Percentiles rank a stretch among this genome's conserved stretches.
These are phyloP conservation scores for Trigoniulus corallinus DNA, from an alignment of 1,140 invertebrate genomes.

Conservation along the genomic window DNA sequence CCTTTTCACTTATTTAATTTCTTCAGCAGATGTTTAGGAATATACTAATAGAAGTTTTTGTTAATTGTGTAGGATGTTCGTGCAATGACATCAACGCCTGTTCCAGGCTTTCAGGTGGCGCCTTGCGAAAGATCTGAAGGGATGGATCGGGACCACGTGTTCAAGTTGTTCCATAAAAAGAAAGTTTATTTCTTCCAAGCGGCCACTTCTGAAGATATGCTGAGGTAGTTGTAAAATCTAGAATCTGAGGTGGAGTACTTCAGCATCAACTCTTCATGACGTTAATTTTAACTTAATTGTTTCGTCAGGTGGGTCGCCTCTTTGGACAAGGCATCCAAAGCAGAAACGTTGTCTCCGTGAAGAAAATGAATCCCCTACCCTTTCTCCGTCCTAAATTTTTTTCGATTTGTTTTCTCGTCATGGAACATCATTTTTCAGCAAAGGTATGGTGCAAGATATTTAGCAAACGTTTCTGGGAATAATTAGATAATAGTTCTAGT, in stretches of 20 bases:
- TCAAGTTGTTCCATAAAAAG: slow-evolving; percentile 38
- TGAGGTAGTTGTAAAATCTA: slow-evolving; percentile 23
- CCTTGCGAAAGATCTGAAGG: slow-evolving; percentile 21
- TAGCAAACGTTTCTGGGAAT: too few species aligned
- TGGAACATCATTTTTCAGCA: too few species aligned
- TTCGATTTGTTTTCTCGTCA: too few species aligned
- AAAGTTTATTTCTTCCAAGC: slow-evolving; percentile 38
- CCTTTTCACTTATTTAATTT: too few species aligned
- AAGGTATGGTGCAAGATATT: too few species aligned
- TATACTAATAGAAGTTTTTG: slow-evolving; percentile 4
- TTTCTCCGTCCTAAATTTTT: too few species aligned
- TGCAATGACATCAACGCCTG: slow-evolving; percentile 42
- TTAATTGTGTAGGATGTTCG: slow-evolving; percentile 23
- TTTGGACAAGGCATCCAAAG: slow-evolving; percentile 15
- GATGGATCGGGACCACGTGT: slow-evolving; percentile 27
- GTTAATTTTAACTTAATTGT: too few species aligned
- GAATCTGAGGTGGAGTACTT: neutral
- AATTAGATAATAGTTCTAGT: too few species aligned
- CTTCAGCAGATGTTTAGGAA: too few species aligned
- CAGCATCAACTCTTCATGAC: neutral
- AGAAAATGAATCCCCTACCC: too few species aligned
- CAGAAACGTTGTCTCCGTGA: too few species aligned
- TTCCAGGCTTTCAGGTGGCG: slow-evolving; percentile 38
- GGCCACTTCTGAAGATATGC: slow-evolving; percentile 27
- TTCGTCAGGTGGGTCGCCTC: slow-evolving; percentile 14